Conservation (phyloP, 2,888 invertebrate species). For the Apotomis betuletana region DNA sequence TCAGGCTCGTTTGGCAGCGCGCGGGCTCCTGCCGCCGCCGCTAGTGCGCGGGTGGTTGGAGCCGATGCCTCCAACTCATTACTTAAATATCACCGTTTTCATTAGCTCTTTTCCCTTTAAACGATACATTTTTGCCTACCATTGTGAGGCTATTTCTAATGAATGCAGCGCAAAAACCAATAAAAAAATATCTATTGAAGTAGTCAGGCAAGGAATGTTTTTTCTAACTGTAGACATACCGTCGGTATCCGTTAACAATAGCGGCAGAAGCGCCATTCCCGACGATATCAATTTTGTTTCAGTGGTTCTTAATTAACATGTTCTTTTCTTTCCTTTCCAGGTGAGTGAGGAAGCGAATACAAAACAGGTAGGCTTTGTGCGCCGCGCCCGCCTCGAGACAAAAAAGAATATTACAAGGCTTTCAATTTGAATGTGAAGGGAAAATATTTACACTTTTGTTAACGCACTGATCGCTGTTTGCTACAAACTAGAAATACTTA, state of each 20-base stretch:
- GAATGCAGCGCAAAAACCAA: neutral
- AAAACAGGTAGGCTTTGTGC: conserved; percentile 74
- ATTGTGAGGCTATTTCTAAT: conserved; percentile 6
- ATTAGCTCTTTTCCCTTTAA: conserved; percentile 45
- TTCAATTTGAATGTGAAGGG: conserved; percentile 77
- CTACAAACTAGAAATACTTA: conserved; percentile 73
- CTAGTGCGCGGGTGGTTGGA: conserved; percentile 16
- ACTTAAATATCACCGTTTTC: conserved; percentile 51
- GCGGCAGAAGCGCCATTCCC: conserved; percentile 68
- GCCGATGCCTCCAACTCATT: conserved; percentile 47
- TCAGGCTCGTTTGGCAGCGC: conserved; percentile 72
- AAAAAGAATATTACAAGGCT: conserved; percentile 79
- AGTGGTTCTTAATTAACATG: conserved; percentile 82
- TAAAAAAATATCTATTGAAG: conserved; percentile 17
- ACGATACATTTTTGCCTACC: conserved; percentile 3
- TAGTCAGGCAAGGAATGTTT: conserved; percentile 9
- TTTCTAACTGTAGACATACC: conserved; percentile 51
- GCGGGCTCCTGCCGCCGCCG: conserved; percentile 47
- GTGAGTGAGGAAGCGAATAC: conserved; percentile 79
- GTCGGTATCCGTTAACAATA: conserved; percentile 74
- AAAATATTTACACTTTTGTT: conserved; percentile 81
- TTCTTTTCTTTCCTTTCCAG: conserved; percentile 82
- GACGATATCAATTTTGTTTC: conserved; percentile 79
- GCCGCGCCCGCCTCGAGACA: conserved; percentile 62
- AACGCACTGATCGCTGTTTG: conserved; percentile 76